Percentiles rank a stretch among this genome's conserved stretches.
Conservation (phyloP, 92 coral and sea anemone species). For the Montipora capitata region DNA sequence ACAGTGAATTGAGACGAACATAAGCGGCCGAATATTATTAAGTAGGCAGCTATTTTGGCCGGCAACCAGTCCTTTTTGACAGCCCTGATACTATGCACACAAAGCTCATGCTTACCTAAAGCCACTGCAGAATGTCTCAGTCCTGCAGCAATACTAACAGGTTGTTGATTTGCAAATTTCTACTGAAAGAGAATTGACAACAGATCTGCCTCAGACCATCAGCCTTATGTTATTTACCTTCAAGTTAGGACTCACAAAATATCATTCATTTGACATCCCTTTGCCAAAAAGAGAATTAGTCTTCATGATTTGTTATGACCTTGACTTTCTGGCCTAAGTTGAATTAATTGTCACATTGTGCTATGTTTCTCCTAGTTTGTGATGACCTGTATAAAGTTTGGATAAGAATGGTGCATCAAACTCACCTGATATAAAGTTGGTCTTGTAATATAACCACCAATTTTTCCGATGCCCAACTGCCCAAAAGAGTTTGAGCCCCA, state of each 20-base stretch:
- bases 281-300: neutral
- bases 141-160: slow-evolving; percentile 83
- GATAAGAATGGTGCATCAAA: neutral
- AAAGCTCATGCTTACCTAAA: slow-evolving; percentile 61
- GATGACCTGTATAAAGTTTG: no score
- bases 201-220: no score
- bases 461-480: slow-evolving; percentile 79
- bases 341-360: no score
- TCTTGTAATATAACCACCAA: slow-evolving; percentile 29
- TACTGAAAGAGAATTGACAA: slow-evolving; percentile 6
- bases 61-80: no score
- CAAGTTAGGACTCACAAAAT: neutral
- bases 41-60: no score
- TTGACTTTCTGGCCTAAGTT: no score
- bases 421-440: slow-evolving; percentile 74
- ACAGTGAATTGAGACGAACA: no score
- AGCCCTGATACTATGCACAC: no score
- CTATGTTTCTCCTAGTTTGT: no score
- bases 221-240: neutral
- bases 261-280: neutral
- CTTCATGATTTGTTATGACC: neutral
- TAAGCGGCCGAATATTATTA: no score
- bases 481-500: slow-evolving; percentile 94
- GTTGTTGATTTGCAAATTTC: slow-evolving; percentile 60
- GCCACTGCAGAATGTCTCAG: slow-evolving; percentile 85